Percentiles rank a stretch among this genome's conserved stretches.
Conservation (phyloP, 2,113 vertebrate genomes). For the Chloebia gouldiae region DNA sequence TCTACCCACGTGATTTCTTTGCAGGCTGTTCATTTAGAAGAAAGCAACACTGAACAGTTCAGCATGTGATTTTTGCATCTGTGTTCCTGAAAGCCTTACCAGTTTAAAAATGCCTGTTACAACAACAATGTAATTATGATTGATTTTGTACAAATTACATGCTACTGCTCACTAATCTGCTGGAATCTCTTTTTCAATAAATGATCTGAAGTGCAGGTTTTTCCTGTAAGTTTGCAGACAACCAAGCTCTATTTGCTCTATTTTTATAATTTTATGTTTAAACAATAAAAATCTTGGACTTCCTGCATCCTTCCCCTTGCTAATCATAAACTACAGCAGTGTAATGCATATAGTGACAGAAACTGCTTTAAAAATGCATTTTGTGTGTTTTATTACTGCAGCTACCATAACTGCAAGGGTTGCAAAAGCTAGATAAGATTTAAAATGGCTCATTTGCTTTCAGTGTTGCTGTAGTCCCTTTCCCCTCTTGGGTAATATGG, state of each 20-base stretch:
- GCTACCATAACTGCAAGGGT: background rate
- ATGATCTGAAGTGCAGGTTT: conserved; percentile 42
- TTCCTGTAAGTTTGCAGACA: background rate
- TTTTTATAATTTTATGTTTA: background rate
- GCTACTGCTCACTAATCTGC: conserved; percentile 33
- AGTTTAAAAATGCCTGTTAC: conserved; percentile 59
- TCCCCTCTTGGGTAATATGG: accelerated
- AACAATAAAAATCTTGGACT: background rate
- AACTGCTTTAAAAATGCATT: background rate
- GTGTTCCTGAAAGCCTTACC: conserved; percentile 66
- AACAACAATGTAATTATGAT: conserved; percentile 41
- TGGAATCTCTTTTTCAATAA: conserved; percentile 69
- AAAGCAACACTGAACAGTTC: conserved; percentile 82
- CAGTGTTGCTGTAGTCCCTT: background rate
- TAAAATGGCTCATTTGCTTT: background rate
- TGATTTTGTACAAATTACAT: conserved; percentile 59
- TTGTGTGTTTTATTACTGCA: background rate
- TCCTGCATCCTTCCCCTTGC: background rate
- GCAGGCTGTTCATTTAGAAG: conserved; percentile 90
- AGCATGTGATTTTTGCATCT: conserved; percentile 19
- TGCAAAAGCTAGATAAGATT: background rate
- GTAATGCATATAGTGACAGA: background rate
- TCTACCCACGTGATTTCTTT: conserved; percentile 39
- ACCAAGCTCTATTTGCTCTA: conserved; percentile 4
- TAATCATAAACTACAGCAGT: background rate